A percentile compares a stretch with the other conserved stretches of the same genome.
Conservation (phyloP, 2,888 invertebrate genomes). For the Cepaea hortensis region DNA sequence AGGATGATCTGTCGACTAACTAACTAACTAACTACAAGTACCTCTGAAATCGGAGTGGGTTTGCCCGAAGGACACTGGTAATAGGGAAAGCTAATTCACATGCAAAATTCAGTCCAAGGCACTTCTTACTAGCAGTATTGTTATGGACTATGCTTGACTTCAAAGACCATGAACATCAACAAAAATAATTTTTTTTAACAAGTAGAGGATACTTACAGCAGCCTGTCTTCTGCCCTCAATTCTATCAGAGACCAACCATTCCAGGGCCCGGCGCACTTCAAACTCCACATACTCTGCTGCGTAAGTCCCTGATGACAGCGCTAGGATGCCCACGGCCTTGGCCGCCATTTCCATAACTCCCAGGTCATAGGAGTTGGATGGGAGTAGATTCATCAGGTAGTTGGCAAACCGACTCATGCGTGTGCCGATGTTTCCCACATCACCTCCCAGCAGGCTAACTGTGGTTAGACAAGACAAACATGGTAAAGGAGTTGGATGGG, state of each 20-base stretch:
- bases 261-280: constrained; percentile 95
- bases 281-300: constrained; percentile 98
- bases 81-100: too few species aligned
- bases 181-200: too few species aligned
- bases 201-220: constrained; percentile 80
- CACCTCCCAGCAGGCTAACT: constrained; percentile 95
- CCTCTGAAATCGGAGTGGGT: too few species aligned
- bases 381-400: constrained; percentile 90
- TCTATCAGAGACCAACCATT: constrained; percentile 91
- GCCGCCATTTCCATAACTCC: constrained; percentile 97
- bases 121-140: too few species aligned
- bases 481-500: constrained; percentile 82
- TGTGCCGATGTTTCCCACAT: constrained; percentile 92
- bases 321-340: constrained; percentile 94
- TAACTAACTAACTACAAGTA: too few species aligned
- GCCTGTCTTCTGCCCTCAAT: constrained; percentile 94
- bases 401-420: constrained; percentile 94
- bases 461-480: background rate
- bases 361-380: constrained; percentile 86
- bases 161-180: too few species aligned
- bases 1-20: too few species aligned
- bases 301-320: constrained; percentile 88
- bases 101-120: too few species aligned
- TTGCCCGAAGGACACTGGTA: too few species aligned
- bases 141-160: too few species aligned